These are phyloP conservation scores for Cromileptes altivelis DNA, from an alignment of 2,113 vertebrate genomes.

Conservation along the genomic window DNA sequence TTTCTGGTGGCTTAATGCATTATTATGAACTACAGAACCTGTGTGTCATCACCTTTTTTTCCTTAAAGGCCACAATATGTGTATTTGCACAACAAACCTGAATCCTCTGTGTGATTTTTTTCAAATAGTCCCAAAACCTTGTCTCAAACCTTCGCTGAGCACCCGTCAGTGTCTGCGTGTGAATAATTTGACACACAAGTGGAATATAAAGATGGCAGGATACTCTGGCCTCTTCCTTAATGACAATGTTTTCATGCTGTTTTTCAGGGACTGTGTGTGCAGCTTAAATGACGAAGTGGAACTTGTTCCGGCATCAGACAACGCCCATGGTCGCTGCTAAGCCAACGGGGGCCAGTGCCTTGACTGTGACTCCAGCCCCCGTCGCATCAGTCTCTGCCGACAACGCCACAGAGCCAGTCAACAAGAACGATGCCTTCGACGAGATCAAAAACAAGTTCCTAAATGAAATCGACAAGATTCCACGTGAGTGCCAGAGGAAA, in stretches of 20 bases:
- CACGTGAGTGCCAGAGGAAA: conserved; percentile 86
- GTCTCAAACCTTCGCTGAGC: neutral
- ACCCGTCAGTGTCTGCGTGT: neutral
- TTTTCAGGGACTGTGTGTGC: conserved; percentile 72
- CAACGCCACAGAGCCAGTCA: conserved; percentile 87
- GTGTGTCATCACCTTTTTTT: neutral
- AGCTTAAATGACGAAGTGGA: conserved; percentile 87
- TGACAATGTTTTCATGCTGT: neutral
- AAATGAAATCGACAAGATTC: conserved; percentile 95
- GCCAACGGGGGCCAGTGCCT: conserved; percentile 78
- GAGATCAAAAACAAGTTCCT: conserved; percentile 94
- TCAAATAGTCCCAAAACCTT: neutral
- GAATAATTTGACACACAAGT: neutral
- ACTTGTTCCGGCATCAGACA: conserved; percentile 89
- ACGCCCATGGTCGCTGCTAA: conserved; percentile 83
- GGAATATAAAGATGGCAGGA: neutral
- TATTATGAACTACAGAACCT: neutral
- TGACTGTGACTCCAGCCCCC: conserved; percentile 80
- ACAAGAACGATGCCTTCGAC: conserved; percentile 90
- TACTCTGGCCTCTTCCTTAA: neutral
- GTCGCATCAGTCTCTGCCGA: conserved; percentile 80
- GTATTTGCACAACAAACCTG: neutral
- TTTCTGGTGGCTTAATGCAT: neutral
- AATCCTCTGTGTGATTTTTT: neutral
- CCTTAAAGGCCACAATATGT: neutral